Evolutionary conservation across 1,140 invertebrate species (phyloP).

Genomic region (Araneus ventricosus): DNA sequence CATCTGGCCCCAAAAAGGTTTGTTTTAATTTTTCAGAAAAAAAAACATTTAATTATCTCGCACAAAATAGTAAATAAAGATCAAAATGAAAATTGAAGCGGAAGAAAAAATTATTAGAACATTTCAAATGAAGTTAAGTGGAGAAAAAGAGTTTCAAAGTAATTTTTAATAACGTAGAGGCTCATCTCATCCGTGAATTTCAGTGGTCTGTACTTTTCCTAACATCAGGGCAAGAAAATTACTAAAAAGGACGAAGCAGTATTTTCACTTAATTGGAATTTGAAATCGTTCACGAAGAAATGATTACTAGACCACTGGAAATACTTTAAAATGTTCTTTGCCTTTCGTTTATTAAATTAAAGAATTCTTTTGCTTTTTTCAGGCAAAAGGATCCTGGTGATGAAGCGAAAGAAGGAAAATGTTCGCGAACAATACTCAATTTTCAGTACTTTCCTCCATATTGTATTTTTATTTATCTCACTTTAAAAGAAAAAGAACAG

Average conservation of each 20-base stretch:
- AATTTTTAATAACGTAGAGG: neutral
- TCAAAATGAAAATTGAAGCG: too few species aligned
- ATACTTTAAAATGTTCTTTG: conserved; percentile 22
- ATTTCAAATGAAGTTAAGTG: neutral
- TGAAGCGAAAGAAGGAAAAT: neutral
- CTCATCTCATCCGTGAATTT: neutral
- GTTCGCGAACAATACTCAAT: neutral
- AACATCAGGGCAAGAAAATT: neutral
- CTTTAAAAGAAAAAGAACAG: neutral
- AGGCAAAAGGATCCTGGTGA: neutral
- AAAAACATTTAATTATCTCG: too few species aligned
- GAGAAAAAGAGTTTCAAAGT: neutral
- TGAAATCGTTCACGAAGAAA: conserved; percentile 28
- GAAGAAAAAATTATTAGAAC: too few species aligned
- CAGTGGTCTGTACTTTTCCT: neutral
- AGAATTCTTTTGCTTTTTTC: neutral
- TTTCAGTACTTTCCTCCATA: neutral
- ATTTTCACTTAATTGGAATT: conserved; percentile 56
- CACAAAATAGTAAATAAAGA: too few species aligned
- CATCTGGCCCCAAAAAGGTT: too few species aligned
- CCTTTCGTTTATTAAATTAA: conserved; percentile 62
- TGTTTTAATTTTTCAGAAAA: too few species aligned
- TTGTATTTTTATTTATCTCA: neutral
- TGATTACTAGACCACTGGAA: neutral
- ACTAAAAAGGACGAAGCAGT: neutral